Evolutionary conservation across 2,888 invertebrate species (phyloP), one percentile per base, ranked within the genome.

Genomic region (Scotopteryx bipunctaria): DNA sequence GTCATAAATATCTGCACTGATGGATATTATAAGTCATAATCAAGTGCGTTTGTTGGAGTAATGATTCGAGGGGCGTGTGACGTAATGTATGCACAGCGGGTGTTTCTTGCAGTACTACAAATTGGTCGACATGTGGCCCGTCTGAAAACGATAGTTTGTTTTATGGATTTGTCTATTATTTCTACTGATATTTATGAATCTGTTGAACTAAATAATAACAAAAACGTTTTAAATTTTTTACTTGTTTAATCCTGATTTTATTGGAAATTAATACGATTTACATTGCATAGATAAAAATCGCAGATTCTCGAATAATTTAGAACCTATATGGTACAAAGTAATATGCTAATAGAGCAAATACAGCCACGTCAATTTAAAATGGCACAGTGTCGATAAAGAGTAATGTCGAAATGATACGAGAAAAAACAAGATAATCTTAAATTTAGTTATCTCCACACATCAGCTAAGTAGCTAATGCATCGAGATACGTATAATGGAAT

Each of bases 71-170:
- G 86, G 87, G 88, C 83, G 86, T 74, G 71, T 66, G 57, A 35
- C 35, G 81, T 86, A 82, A 86, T 86, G 81, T 80, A 83, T 83
- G 73, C 80, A 68, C 89, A 86, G 88, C 86, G 85, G 89, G 89
- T 65, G 83, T 67, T 78, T 71, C 74, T 76, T 72, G 73, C 69
- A 76, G 16, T 16, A 5, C 3, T 23, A 80, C 88, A 86, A 89
- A 89, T 88, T 87, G 83, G 72, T 69, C 76, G 81, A 84, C 87
- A 89, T 86, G 86, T 87, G 87, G 73, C 65, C 61, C 61, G 27
- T 37, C 49, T 23, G 43, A 46, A 49, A 58, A 45, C 35, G 41
- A 52, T 59, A 52, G 54, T 59, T 59, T 56, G 51, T 54, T 46
- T 59, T 55, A 49, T 45, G 48, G 48, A 59, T 59, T 59, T 61